These are phyloP conservation scores for Oplegnathus fasciatus DNA, from an alignment of 2,113 vertebrate species.

Conservation along the genomic window DNA sequence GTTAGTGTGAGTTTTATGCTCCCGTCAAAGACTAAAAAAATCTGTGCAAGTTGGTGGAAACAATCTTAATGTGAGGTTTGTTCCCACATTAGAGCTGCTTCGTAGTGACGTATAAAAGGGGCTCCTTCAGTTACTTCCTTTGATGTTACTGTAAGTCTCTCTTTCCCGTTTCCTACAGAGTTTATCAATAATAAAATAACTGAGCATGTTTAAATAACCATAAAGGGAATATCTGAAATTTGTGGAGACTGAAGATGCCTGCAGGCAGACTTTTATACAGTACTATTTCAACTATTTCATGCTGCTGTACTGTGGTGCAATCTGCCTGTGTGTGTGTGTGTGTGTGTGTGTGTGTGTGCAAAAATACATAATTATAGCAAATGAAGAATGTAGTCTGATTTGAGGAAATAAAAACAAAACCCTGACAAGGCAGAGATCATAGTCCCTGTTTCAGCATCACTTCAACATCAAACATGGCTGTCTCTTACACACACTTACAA, in stretches of 20 bases:
- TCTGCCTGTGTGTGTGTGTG: no score
- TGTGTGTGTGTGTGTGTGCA: neutral
- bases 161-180: neutral
- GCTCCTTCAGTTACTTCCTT: neutral
- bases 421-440: neutral
- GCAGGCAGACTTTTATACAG: neutral
- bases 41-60: neutral
- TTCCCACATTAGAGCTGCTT: constrained; percentile 5
- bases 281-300: constrained; percentile 21
- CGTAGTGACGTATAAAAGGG: neutral
- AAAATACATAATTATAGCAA: neutral
- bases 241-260: constrained; percentile 12
- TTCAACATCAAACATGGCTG: constrained; percentile 1
- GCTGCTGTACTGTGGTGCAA: constrained; percentile 13
- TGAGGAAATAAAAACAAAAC: neutral
- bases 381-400: neutral
- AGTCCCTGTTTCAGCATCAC: neutral
- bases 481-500: neutral
- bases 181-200: constrained; percentile 36
- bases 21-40: neutral
- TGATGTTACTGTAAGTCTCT: constrained; percentile 24
- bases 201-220: constrained; percentile 29
- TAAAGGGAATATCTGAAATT: constrained; percentile 49
- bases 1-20: neutral
- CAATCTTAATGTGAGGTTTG: neutral